Evolutionary conservation across 2,888 invertebrate species (phyloP), one percentile per base, ranked within the genome.

Genomic region (Drosophila parthenogenetica): DNA sequence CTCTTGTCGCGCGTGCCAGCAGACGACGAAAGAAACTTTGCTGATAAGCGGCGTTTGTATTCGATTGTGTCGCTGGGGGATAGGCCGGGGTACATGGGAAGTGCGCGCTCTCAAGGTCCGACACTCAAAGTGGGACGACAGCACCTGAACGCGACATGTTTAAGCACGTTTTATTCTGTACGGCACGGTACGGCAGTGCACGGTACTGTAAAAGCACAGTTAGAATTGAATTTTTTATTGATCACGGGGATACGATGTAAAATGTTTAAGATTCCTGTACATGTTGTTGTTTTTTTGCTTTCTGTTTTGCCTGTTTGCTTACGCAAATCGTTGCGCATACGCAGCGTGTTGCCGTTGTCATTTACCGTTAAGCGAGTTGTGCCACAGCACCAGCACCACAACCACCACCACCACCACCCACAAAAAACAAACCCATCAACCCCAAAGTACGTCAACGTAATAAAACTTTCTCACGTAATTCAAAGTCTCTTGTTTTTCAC

Each of bases 401-500:
- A 25, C 32, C 42, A 48, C 48, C 48, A 25, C 22, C 63, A n/a
- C 53, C 59, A 14, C 67, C 25, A 54, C 53, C 60, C 60, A 59
- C 48, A 50, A 35, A 19, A 11, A 11, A 5, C 45, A 13, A 40
- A 19, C 22, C 22, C 22, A 42, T 8, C 62, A 45, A 45, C 13
- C 16, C 22, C 37, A 42, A 76, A 65, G 46, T 84, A 69, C 84
- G 87, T 89, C 89, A 89, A 63, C 68, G 75, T 75, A 80, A 51
- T 83, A 77, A 83, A 87, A 79, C 59, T 68, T 84, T 87, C 87
- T 81, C 85, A 86, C 89, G 89, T 79, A 87, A 89, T 69, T 89
- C 85, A 85, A 84, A 79, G 49, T 78, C 63, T 61, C 49, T 19
- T 68, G 73, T 46, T 22, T 53, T 17, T 53, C 55, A 17, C 59